Evolutionary conservation across 1,140 invertebrate genomes (phyloP).

Genomic region (Phenacoccus solenopsis): DNA sequence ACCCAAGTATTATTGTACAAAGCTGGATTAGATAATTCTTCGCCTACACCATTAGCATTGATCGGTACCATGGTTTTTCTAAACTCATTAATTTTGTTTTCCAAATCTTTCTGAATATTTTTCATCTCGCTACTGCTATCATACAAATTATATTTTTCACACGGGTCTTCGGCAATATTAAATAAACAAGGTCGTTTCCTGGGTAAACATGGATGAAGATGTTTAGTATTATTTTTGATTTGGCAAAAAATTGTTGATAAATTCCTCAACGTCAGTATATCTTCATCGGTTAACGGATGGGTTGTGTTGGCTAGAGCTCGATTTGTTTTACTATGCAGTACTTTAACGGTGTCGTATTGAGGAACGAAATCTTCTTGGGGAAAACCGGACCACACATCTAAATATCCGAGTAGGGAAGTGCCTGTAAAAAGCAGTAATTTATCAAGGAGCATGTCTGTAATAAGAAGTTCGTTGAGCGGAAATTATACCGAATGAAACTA

Average conservation of each 20-base stretch:
- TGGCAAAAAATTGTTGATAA: slow-evolving; percentile 34
- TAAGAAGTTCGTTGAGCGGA: too few species aligned
- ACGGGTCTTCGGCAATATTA: slow-evolving; percentile 59
- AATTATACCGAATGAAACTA: not conserved
- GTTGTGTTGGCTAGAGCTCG: not conserved
- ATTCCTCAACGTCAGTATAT: slow-evolving; percentile 18
- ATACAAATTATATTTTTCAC: slow-evolving; percentile 56
- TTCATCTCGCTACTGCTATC: not conserved
- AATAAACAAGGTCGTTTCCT: slow-evolving; percentile 51
- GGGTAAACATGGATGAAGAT: slow-evolving; percentile 38
- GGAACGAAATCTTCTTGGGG: not conserved
- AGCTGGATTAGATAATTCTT: slow-evolving; percentile 14
- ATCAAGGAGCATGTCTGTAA: too few species aligned
- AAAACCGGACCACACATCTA: slow-evolving; percentile 3
- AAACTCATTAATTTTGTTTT: slow-evolving; percentile 18
- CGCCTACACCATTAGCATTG: not conserved
- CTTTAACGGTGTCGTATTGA: not conserved
- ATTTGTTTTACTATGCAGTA: not conserved
- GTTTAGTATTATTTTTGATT: slow-evolving; percentile 26
- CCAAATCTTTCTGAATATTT: not conserved
- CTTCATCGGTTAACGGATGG: not conserved
- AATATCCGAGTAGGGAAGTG: slow-evolving; percentile 13
- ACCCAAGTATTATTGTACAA: slow-evolving; percentile 21
- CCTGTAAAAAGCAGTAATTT: too few species aligned
- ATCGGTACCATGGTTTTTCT: not conserved